Evolutionary conservation across 2,888 invertebrate species (phyloP).

Genomic region (Aphodius granarius): DNA sequence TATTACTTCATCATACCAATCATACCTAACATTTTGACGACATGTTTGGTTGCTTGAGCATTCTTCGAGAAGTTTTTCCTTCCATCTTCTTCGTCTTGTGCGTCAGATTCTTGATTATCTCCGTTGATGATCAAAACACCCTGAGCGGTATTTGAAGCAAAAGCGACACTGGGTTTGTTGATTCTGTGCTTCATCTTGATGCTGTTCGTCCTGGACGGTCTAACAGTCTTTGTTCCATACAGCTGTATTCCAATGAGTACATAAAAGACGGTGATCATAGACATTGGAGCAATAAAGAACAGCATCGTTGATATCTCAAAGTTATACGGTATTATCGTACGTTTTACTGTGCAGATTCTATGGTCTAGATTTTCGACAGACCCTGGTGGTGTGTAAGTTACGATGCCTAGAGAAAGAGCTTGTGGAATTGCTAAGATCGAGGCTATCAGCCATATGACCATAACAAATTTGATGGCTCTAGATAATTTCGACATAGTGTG

Average conservation of each 20-base stretch:
- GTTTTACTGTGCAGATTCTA: conserved; percentile 49
- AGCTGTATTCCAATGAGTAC: conserved; percentile 54
- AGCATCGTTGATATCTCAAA: conserved; percentile 60
- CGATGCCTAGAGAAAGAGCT: conserved; percentile 78
- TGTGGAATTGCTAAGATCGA: conserved; percentile 75
- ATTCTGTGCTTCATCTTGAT: conserved; percentile 48
- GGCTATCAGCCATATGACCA: conserved; percentile 77
- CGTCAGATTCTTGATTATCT: conserved; percentile 17
- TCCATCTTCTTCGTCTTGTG: conserved; percentile 46
- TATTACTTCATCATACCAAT: too few relatives aligned
- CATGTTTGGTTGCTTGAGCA: conserved; percentile 52
- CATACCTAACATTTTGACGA: conserved; percentile 65
- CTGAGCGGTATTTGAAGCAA: conserved; percentile 35
- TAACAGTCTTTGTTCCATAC: conserved; percentile 48
- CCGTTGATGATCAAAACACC: conserved; percentile 36
- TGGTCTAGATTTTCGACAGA: conserved; percentile 45
- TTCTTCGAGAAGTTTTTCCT: conserved; percentile 52
- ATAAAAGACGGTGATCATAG: conserved; percentile 61
- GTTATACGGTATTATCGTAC: conserved; percentile 52
- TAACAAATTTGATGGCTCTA: conserved; percentile 74
- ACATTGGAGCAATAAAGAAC: conserved; percentile 64
- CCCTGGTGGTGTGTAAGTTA: conserved; percentile 44
- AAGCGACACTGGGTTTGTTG: conserved; percentile 38
- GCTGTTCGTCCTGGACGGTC: conserved; percentile 46
- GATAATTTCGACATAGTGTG: conserved; percentile 84